Base-by-base conservation (phyloP, 1,140 invertebrate species). In the Macrotrachela quadricornifera region DNA sequence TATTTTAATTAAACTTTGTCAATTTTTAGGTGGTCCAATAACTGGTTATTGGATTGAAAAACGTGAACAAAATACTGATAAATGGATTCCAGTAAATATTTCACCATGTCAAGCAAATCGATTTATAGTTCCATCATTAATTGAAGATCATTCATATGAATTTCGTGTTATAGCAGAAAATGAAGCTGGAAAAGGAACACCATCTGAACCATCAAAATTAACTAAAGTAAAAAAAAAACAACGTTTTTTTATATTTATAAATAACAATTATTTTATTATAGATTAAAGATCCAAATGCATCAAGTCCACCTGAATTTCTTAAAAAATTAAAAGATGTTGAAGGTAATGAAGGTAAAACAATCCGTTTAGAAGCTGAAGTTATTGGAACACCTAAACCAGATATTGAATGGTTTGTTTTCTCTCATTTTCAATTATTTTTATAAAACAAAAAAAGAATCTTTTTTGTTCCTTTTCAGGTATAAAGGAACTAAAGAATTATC, bases 161-260 rank as follows among this genome's bases (percentile, higher is more conserved):
- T 97, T 97, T 77, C 73, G 88, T n/a, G 82, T 97, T 12, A 83
- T 86, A 63, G 92, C 92, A 14, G 84, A 91, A 65, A 97, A 97
- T 65, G 81, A 83, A 57, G 86, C 86, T 38, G 90, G 90, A 0
- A 61, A 85, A 16, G 86, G 85, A 46, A 78, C 79, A 57, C 82
- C 86, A 42, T 90, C 85, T 11, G 0, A n/a, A 1, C 40, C 15
- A 13, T 43, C 46, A 13, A 49, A 49, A 49, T 8, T 45, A 18
- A 46, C 21, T 4, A 30, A 30, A 30, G 21, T 30, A 30, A 30
- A 4, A 30, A 4, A 30, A 30, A 4, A 4, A 4, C 2, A 30
- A 30, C 21, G 2, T 2, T 30, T 30, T 30, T 8, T 30, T 8
- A 30, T 30, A 4, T 8, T 30, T 30, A 30, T 30, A 4, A 4